phyloP scores from a whole-genome alignment of 1,140 invertebrate genomes.

The Diabrotica undecimpunctata region DNA sequence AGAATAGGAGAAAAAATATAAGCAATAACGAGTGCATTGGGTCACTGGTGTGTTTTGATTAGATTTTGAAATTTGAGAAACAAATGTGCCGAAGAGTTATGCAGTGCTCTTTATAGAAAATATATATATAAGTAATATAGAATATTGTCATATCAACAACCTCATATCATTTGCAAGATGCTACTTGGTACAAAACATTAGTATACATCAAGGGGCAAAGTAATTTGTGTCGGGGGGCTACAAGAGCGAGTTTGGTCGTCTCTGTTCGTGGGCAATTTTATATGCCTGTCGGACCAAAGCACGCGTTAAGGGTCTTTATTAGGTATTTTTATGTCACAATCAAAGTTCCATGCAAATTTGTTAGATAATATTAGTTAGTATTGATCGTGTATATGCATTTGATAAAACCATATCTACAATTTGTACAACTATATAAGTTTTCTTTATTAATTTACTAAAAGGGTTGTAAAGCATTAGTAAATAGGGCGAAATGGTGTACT shows the following conservation, averaged over 20 bases:
- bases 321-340: conserved; percentile 13
- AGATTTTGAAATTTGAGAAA: conserved; percentile 23
- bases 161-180: conserved; percentile 32
- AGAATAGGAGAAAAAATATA: conserved; percentile 50
- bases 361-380: neutral
- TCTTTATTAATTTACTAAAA: too few relatives aligned
- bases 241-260: neutral
- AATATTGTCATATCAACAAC: conserved; percentile 13
- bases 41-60: conserved; percentile 29
- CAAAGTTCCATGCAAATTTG: conserved; percentile 17
- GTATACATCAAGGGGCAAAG: conserved; percentile 15
- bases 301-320: conserved; percentile 14
- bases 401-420: too few relatives aligned
- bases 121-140: conserved; percentile 21
- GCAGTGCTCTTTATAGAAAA: conserved; percentile 39
- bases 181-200: conserved; percentile 39
- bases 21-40: conserved; percentile 44
- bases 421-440: too few relatives aligned
- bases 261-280: neutral
- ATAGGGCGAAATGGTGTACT: too few relatives aligned
- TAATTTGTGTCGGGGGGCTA: neutral
- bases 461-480: too few relatives aligned
- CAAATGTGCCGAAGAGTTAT: conserved; percentile 41
- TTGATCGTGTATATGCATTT: too few relatives aligned
- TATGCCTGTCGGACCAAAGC: neutral